Conservation (phyloP, 2,113 vertebrate species). For the Entosphenus tridentatus region DNA sequence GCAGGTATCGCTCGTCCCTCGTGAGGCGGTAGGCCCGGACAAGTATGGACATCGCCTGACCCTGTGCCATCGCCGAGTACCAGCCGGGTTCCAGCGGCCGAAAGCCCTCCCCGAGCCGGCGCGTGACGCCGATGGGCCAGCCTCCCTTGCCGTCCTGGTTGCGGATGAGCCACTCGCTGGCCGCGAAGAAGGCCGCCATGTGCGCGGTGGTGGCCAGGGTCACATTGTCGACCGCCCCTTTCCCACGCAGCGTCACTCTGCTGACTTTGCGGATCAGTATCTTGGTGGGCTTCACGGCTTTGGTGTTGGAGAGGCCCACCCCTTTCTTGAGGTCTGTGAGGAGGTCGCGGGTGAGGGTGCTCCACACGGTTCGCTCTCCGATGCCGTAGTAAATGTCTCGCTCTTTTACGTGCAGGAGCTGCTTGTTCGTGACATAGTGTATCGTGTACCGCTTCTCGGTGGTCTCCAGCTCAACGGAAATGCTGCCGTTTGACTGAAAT, state of each 20-base stretch:
- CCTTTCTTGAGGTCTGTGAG: conserved; percentile 82
- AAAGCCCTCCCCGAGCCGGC: conserved; percentile 82
- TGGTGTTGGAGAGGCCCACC: conserved; percentile 79
- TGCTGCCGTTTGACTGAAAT: conserved; percentile 54
- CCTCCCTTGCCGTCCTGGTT: conserved; percentile 84
- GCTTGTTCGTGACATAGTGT: conserved; percentile 53
- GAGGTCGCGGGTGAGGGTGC: conserved; percentile 68
- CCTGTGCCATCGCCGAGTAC: conserved; percentile 98
- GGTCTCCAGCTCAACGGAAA: conserved; percentile 68
- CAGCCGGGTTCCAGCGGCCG: conserved; percentile 70
- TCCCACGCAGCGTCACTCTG: conserved; percentile 37
- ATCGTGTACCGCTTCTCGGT: conserved; percentile 69
- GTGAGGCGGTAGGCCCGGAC: conserved; percentile 72
- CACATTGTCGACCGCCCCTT: conserved; percentile 59
- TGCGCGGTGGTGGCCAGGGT: conserved; percentile 72
- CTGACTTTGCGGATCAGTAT: conserved; percentile 68
- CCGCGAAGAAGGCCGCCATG: conserved; percentile 75
- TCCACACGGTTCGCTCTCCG: conserved; percentile 49
- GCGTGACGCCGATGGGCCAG: conserved; percentile 90
- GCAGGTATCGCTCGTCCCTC: conserved; percentile 50
- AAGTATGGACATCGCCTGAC: conserved; percentile 83
- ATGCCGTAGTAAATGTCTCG: conserved; percentile 63
- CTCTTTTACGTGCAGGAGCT: conserved; percentile 58
- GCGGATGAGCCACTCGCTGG: conserved; percentile 66
- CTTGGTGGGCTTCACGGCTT: conserved; percentile 80